phyloP scores from a whole-genome alignment of 2,888 invertebrate species.

The Reticulitermes lucifugus region DNA sequence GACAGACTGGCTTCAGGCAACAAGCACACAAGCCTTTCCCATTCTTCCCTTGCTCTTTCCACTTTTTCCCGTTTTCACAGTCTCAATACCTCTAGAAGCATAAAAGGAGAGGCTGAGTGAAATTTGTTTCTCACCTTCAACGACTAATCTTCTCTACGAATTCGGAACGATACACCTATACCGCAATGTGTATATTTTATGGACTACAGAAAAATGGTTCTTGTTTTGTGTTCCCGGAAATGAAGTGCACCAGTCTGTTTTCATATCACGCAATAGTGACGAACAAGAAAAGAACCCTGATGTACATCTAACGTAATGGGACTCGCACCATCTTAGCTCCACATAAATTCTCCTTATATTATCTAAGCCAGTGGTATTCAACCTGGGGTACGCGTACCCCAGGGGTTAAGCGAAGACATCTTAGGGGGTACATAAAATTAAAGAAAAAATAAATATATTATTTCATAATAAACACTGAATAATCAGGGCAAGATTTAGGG shows the following conservation, averaged over 20 bases:
- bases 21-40: neutral
- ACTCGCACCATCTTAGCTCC: no score
- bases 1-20: neutral
- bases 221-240: neutral
- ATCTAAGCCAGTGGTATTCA: no score
- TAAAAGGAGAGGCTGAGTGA: neutral
- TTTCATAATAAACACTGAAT: no score
- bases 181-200: neutral
- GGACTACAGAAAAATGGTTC: neutral
- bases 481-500: no score
- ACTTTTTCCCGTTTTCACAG: neutral
- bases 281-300: no score
- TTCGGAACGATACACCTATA: neutral
- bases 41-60: neutral
- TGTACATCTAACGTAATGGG: no score
- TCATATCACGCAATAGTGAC: neutral
- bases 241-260: neutral
- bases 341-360: no score
- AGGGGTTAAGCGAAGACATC: no score
- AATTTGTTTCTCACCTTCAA: neutral
- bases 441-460: no score
- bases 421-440: no score
- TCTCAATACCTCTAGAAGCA: neutral
- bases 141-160: neutral
- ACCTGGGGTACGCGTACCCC: no score